Evolutionary conservation across 2,113 vertebrate genomes (phyloP), one percentile per base, ranked within the genome.

Genomic region (Lycocorax pyrrhopterus): DNA sequence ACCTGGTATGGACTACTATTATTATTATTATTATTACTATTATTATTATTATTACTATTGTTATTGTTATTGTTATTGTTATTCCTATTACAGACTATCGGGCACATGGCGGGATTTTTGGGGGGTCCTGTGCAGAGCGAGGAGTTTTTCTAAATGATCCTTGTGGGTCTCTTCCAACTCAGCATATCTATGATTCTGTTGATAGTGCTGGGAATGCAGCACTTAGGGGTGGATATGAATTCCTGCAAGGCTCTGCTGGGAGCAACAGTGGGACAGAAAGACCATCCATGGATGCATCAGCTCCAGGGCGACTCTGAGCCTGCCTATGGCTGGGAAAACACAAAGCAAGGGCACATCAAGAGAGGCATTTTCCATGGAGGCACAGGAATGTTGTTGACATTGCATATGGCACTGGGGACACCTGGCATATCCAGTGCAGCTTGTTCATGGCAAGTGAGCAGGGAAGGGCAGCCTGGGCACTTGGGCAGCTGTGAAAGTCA

Each of bases 391-490:
- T 19, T 46, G 37, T 19, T 49, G 41, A 52, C 15, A n/a, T 59
- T 20, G 35, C 13, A 7, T 0, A 0, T 15, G 51, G 26, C 1
- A 0, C 37, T 41, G 56, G 9, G 35, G 23, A 67, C 35, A 63
- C 16, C 46, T 17, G 52, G 58, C 4, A 7, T 14, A 51, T 1
- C 39, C 46, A 30, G n/a, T 12, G 35, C 49, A 21, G 17, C 32
- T 46, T 68, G 13, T 69, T 76, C 0, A 0, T 30, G 55, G 17
- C 23, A 76, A 46, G 41, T 0, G 6, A 62, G 19, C 41, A 6
- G 2, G 29, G 39, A 90, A 73, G 47, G 30, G 56, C 41, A 81
- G 68, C 12, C 23, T 15, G 69, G 67, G 63, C 46, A 7, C 8
- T 12, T 27, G 25, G 30, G 27, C 20, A 71, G 37, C 25, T 46